These are phyloP conservation scores for Cynaeus angustus DNA, from an alignment of 2,888 invertebrate genomes.

Conservation along the genomic window DNA sequence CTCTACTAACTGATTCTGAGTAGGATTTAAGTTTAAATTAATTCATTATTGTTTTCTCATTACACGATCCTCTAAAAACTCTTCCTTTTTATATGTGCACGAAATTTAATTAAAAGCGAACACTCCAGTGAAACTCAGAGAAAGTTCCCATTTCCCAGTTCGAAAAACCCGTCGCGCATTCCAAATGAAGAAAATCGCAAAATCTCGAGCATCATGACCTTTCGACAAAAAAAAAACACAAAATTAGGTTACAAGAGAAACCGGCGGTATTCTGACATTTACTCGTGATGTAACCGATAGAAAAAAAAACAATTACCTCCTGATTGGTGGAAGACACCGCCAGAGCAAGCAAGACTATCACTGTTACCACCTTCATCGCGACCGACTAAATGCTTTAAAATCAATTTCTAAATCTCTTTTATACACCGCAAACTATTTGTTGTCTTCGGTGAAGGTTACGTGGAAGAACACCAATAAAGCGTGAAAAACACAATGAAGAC, in stretches of 20 bases:
- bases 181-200: not conserved
- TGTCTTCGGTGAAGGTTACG: slow-evolving; percentile 41
- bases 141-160: slow-evolving; percentile 2
- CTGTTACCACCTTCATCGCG: slow-evolving; percentile 39
- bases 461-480: slow-evolving; percentile 38
- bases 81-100: not conserved
- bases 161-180: not conserved
- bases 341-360: slow-evolving; percentile 23
- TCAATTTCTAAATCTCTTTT: slow-evolving; percentile 45
- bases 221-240: slow-evolving; percentile 1
- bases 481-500: slow-evolving; percentile 13
- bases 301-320: slow-evolving; percentile 37
- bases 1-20: too few relatives aligned
- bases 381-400: slow-evolving; percentile 37
- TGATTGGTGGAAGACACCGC: slow-evolving; percentile 2
- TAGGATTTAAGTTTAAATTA: too few relatives aligned
- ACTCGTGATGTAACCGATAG: slow-evolving; percentile 17
- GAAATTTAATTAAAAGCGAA: not conserved
- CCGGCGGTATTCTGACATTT: not conserved
- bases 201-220: slow-evolving; percentile 4
- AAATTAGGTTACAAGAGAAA: slow-evolving; percentile 26
- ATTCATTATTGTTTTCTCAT: too few relatives aligned
- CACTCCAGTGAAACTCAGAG: slow-evolving; percentile 4
- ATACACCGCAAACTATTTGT: slow-evolving; percentile 25
- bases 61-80: not conserved